These are phyloP conservation scores for Grapholita molesta DNA, from an alignment of 1,140 invertebrate species.

Conservation along the genomic window DNA sequence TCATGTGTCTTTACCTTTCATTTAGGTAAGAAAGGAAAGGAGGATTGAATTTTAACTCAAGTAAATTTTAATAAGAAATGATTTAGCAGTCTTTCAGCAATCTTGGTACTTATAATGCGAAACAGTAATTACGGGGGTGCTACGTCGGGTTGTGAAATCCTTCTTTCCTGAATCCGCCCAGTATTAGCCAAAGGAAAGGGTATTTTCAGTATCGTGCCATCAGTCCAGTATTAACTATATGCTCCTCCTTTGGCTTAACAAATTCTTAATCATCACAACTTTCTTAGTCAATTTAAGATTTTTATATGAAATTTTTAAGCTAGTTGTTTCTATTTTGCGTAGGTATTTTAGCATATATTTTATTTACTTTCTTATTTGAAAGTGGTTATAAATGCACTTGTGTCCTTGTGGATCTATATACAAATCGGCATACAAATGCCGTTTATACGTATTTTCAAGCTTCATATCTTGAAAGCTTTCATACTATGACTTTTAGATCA, in stretches of 20 bases:
- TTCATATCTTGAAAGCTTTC: conserved; percentile 58
- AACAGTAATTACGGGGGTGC: conserved; percentile 58
- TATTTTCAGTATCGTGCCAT: conserved; percentile 74
- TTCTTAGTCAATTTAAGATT: conserved; percentile 76
- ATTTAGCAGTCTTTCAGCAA: neutral
- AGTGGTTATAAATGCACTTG: conserved; percentile 72
- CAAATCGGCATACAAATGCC: conserved; percentile 57
- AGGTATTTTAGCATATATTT: conserved; percentile 59
- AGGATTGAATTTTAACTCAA: conserved; percentile 38
- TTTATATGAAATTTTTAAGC: conserved; percentile 68
- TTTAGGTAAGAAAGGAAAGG: conserved; percentile 56
- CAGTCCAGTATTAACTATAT: conserved; percentile 73
- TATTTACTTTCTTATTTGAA: conserved; percentile 73
- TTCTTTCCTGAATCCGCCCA: conserved; percentile 72
- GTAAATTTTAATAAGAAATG: neutral
- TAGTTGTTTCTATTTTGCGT: conserved; percentile 75
- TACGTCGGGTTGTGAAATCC: conserved; percentile 74
- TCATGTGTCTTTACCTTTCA: conserved; percentile 57
- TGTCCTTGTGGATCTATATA: conserved; percentile 76
- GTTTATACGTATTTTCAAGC: conserved; percentile 68
- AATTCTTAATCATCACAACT: conserved; percentile 75
- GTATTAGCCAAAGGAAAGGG: conserved; percentile 73
- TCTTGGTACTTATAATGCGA: conserved; percentile 37
- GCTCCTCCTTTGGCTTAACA: conserved; percentile 67
- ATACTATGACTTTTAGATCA: conserved; percentile 53